phyloP scores from a whole-genome alignment of 1,140 invertebrate species.

The Globodera rostochiensis region DNA sequence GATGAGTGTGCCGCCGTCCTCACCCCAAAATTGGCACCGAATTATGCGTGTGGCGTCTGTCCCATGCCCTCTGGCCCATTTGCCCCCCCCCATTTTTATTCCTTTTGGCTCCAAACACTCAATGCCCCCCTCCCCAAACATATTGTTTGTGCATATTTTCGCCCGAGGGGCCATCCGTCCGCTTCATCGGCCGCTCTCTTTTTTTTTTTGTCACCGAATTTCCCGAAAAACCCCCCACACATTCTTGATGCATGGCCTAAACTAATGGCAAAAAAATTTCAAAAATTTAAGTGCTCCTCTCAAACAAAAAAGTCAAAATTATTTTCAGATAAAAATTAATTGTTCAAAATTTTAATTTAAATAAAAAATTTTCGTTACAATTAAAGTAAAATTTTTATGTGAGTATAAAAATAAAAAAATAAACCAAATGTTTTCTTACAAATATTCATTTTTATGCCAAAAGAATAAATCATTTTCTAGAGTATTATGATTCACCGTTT shows the following conservation, averaged over 20 bases:
- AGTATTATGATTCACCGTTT: not conserved
- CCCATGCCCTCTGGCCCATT: not conserved
- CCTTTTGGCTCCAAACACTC: not conserved
- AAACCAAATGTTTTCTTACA: no score
- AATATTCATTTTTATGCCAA: no score
- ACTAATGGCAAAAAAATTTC: not conserved
- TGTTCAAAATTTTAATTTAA: no score
- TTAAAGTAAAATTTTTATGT: no score
- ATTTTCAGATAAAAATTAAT: no score
- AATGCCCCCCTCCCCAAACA: not conserved
- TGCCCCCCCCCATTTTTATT: not conserved
- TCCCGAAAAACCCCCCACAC: not conserved
- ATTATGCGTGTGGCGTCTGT: not conserved
- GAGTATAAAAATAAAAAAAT: no score
- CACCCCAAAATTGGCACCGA: not conserved
- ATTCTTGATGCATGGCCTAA: no score
- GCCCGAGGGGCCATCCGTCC: not conserved
- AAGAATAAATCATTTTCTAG: no score
- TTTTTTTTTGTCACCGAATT: not conserved
- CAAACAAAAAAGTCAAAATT: no score
- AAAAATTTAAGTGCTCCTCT: not conserved
- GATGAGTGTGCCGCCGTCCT: not conserved
- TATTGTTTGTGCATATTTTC: constrained; percentile 15
- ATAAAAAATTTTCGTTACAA: no score
- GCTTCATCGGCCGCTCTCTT: not conserved